Evolutionary conservation across 2,888 invertebrate genomes (phyloP), one percentile per base, ranked within the genome.

Genomic region (Tanytarsus gracilentus): DNA sequence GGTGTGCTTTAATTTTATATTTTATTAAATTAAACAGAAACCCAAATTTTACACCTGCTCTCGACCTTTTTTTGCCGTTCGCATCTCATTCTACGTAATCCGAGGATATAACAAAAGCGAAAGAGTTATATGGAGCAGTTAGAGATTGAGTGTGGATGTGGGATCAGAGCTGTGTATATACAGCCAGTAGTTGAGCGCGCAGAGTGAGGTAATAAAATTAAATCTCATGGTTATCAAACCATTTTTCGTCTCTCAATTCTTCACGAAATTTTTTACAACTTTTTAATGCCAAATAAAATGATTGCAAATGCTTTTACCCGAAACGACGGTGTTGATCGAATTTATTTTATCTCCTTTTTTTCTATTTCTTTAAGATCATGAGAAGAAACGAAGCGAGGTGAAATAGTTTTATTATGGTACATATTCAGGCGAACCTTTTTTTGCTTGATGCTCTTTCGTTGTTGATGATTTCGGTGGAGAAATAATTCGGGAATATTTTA

Each of bases 21-120:
- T 58, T 30, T 58, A 30, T 58, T 58, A 40, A 44, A 58, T 44
- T 21, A 40, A 29, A 39, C 6, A 58, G 26, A 48, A 30, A n/a
- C 30, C 16, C 58, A 58, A n/a, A 44, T 27, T 58, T 55, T 58
- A 48, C 58, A 58, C 58, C 58, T 58, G 58, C 58, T 58, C n/a
- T n/a, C n/a, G n/a, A 50, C 26, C 25, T 50, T 50, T 30, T 58
- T 30, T n/a, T n/a, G 51, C 18, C n/a, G n/a, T n/a, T n/a, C n/a
- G 5, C 30, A 11, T 50, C 27, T 4, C 14, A 40, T 21, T 16
- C 48, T 48, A 5, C 50, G 7, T 30, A 6, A 6, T 30, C 30
- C 6, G 30, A 30, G 6, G 6, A 6, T 30, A 11, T 6, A 30
- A 30, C 11, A 8, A 8, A 30, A 30, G 6, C 30, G 30, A 30